Percentiles rank a stretch among this genome's conserved stretches.
Evolutionary conservation across 2,797 vertebrate species (phyloP).

Genomic region (Hipposideros larvatus): DNA sequence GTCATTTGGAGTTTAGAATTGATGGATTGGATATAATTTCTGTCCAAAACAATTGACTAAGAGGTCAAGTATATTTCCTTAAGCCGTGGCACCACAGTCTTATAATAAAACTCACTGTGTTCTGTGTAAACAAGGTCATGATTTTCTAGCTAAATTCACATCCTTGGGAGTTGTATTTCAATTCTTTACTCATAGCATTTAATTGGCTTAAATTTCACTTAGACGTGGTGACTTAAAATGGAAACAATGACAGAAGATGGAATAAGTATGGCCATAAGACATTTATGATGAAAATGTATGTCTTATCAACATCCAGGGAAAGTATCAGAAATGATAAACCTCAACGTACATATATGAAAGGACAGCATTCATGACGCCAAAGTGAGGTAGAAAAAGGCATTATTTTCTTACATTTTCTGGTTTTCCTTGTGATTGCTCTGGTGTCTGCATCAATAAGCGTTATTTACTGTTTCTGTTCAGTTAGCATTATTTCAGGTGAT

Average conservation of each 20-base stretch:
- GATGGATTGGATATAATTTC: conserved; percentile 59
- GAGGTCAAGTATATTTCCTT: background rate
- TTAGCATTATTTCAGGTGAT: background rate
- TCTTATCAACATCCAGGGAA: background rate
- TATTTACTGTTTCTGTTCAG: background rate
- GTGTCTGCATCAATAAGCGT: background rate
- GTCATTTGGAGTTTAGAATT: conserved; percentile 51
- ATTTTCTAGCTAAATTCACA: background rate
- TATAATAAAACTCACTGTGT: background rate
- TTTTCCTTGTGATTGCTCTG: background rate
- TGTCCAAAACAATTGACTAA: conserved; percentile 45
- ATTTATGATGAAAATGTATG: background rate
- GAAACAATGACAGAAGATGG: background rate
- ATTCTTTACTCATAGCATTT: background rate
- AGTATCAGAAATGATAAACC: background rate
- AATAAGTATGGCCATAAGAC: background rate
- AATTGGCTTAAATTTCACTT: background rate
- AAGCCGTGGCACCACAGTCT: background rate
- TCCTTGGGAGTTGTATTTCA: background rate
- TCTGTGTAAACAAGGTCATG: background rate
- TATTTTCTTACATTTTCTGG: background rate
- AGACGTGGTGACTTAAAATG: background rate
- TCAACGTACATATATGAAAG: background rate
- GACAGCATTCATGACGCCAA: background rate
- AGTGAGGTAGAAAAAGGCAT: background rate